These are phyloP conservation scores for Callosobruchus maculatus DNA, from an alignment of 2,888 invertebrate species.

Conservation along the genomic window DNA sequence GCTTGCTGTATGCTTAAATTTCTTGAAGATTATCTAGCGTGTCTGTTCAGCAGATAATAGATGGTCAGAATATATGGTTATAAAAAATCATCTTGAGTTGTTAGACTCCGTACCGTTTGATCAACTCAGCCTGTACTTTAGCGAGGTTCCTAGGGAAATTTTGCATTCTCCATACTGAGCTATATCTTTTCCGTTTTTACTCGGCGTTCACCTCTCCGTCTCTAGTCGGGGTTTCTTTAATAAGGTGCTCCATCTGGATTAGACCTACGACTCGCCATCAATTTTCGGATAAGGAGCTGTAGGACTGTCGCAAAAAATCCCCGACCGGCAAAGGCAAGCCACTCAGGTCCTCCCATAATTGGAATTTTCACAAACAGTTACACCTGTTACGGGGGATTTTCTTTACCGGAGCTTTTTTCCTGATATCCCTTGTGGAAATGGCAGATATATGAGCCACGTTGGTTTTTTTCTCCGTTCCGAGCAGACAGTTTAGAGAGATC, in stretches of 20 bases:
- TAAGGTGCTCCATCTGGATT: conserved; percentile 2
- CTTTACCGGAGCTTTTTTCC: neutral
- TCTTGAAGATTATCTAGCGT: no score
- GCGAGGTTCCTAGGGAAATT: no score
- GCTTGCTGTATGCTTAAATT: no score
- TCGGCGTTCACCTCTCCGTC: neutral
- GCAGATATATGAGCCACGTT: neutral
- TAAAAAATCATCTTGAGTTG: no score
- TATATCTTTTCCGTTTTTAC: neutral
- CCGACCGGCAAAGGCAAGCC: neutral
- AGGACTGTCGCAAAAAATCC: neutral
- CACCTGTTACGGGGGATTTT: neutral
- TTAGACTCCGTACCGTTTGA: no score
- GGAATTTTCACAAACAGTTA: conserved; percentile 1
- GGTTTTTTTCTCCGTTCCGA: neutral
- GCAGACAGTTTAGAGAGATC: neutral
- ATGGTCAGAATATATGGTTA: no score
- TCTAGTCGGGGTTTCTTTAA: neutral
- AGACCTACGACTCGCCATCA: neutral
- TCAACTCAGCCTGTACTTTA: no score
- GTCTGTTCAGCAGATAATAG: no score
- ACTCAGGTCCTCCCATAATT: neutral
- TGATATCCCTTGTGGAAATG: neutral
- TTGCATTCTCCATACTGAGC: no score
- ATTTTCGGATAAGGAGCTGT: neutral